A percentile compares a stretch with the other conserved stretches of the same genome.
Conservation (phyloP, 1,140 invertebrate genomes). For the Zaprionus inermis region DNA sequence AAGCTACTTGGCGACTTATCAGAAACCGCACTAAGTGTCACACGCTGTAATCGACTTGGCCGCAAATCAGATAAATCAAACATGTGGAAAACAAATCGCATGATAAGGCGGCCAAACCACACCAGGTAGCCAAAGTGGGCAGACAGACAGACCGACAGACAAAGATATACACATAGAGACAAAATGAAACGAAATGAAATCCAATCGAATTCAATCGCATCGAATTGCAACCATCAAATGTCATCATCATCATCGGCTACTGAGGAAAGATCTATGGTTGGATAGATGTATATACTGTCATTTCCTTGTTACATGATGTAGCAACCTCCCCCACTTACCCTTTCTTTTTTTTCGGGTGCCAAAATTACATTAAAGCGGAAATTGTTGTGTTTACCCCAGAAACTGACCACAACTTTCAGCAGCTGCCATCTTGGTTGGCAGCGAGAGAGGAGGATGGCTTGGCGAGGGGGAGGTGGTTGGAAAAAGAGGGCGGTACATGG, state of each 20-base stretch:
- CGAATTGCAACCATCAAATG: conserved; percentile 55
- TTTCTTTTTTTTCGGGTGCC: conserved; percentile 52
- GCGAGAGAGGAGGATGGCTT: neutral
- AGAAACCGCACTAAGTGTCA: conserved; percentile 36
- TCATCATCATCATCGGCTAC: conserved; percentile 60
- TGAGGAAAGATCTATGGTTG: conserved; percentile 38
- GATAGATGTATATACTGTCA: conserved; percentile 57
- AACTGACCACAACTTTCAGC: conserved; percentile 61
- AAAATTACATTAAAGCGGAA: conserved; percentile 81
- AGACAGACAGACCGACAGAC: conserved; percentile 1
- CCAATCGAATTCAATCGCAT: conserved; percentile 15
- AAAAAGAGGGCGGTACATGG: neutral
- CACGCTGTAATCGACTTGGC: conserved; percentile 53
- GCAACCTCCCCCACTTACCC: neutral
- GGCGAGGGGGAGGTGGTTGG: neutral
- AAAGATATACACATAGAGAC: neutral
- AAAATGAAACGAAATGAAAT: conserved; percentile 14
- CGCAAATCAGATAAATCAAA: conserved; percentile 74
- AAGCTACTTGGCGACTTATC: conserved; percentile 28
- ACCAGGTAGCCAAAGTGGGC: conserved; percentile 20
- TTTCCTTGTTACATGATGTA: conserved; percentile 54
- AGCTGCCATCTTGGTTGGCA: conserved; percentile 23
- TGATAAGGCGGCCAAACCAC: conserved; percentile 51
- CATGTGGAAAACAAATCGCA: conserved; percentile 74
- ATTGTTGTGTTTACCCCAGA: conserved; percentile 57